Percentiles rank a stretch among this genome's conserved stretches.
Conservation (phyloP, 1,140 invertebrate species). For the Neodiprion virginianus region DNA sequence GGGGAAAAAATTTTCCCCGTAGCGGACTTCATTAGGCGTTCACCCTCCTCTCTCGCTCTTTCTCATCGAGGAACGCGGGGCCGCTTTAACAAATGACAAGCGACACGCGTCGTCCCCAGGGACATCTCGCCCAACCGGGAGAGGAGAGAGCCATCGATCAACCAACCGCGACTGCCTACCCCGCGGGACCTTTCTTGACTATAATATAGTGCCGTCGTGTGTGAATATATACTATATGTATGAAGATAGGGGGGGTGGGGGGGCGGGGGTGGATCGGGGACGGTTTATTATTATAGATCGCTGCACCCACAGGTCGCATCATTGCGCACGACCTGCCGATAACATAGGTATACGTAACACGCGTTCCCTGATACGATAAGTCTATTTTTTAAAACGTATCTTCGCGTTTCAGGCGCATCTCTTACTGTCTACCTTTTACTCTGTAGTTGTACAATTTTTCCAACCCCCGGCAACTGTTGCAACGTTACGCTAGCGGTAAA, state of each 20-base stretch:
- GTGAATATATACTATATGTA: neutral
- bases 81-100: slow-evolving; percentile 1
- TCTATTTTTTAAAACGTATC: too few relatives aligned
- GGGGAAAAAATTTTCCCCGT: neutral
- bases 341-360: too few relatives aligned
- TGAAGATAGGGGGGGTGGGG: neutral
- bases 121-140: slow-evolving; percentile 1
- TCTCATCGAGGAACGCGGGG: neutral
- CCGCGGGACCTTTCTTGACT: slow-evolving; percentile 6
- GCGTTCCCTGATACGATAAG: too few relatives aligned
- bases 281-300: too few relatives aligned
- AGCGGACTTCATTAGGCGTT: neutral
- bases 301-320: too few relatives aligned
- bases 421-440: too few relatives aligned
- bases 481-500: too few relatives aligned
- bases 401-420: too few relatives aligned
- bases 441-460: too few relatives aligned
- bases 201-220: neutral
- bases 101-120: slow-evolving; percentile 6
- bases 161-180: slow-evolving; percentile 1
- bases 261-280: too few relatives aligned
- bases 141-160: slow-evolving; percentile 6
- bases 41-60: neutral
- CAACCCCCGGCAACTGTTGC: too few relatives aligned
- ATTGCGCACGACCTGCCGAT: too few relatives aligned